Conservation (phyloP, 1,140 invertebrate species). For the Philopotamus ludificatus region DNA sequence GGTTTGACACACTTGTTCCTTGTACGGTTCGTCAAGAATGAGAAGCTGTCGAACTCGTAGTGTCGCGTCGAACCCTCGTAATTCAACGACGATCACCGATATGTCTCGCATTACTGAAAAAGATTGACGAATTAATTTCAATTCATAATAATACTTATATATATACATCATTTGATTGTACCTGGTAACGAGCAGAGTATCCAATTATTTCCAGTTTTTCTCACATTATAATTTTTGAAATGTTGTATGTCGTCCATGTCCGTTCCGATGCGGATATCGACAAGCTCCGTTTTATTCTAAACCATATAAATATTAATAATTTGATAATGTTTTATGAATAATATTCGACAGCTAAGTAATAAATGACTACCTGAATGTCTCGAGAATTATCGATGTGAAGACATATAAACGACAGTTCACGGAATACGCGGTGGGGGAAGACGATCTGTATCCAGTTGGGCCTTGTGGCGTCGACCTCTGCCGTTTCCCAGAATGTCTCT, state of each 20-base stretch:
- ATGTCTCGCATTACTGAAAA: constrained; percentile 54
- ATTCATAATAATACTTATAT: neutral
- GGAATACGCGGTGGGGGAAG: constrained; percentile 53
- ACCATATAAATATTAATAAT: no score
- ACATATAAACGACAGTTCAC: constrained; percentile 69
- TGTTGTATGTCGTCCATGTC: constrained; percentile 79
- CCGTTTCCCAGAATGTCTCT: constrained; percentile 99
- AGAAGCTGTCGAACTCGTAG: constrained; percentile 83
- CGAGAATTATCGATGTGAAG: constrained; percentile 92
- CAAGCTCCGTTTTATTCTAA: constrained; percentile 86
- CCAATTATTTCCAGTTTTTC: constrained; percentile 78
- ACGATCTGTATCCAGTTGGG: constrained; percentile 67
- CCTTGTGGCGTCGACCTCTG: constrained; percentile 93
- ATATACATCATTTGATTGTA: constrained; percentile 46
- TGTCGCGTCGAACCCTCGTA: constrained; percentile 89
- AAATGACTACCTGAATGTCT: constrained; percentile 73
- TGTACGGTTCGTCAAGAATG: constrained; percentile 28
- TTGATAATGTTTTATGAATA: no score
- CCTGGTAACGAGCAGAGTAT: constrained; percentile 76
- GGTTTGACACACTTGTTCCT: constrained; percentile 22
- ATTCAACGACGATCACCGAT: constrained; percentile 68
- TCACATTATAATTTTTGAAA: constrained; percentile 79
- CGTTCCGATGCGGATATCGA: constrained; percentile 78
- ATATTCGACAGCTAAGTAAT: no score
- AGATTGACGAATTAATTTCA: neutral